Evolutionary conservation across 2,113 vertebrate species (phyloP), one percentile per base, ranked within the genome.

Genomic region (Tragelaphus strepsiceros): DNA sequence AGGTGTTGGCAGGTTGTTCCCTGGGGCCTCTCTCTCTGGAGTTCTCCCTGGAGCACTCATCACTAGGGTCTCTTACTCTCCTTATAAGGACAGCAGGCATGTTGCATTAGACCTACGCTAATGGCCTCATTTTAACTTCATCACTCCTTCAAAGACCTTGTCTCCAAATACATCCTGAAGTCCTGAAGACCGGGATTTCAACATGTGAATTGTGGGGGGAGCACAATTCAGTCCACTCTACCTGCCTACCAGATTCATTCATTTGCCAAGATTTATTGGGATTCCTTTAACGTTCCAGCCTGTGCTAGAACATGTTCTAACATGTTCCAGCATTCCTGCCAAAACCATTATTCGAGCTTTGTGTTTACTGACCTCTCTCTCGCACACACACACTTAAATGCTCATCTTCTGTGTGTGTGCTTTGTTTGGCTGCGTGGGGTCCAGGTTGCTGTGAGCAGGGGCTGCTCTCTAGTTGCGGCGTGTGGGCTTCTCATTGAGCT

Each of bases 111-210:
- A 11, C 28, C 61, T 49, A 74, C 2, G 5, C 71, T 35, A 88
- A 94, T 2, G 26, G 30, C 58, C 58, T 71, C 10, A 2, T 61
- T 81, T 96, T 61, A 82, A 58, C n/a, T 39, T 21, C 32, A 83
- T 78, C 22, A 49, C 81, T 26, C 85, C 56, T 83, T 90, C 28
- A 71, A 67, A 91, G 64, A 71, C 30, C n/a, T 84, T 49, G 54
- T 83, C 39, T 84, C 89, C 53, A 78, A 71, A 71, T 59, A 46
- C 53, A 71, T 61, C 67, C 77, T 74, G 77, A 83, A 24, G 82
- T 74, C 9, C 54, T 15, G 0, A 24, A 43, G 28, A 35, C 59
- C 30, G 1, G 21, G 16, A 93, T 74, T 77, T 86, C 82, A 51
- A 35, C 22, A 10, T 32, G 46, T 4, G 14, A 54, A 71, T 71